Conservation (phyloP, 2,113 vertebrate species). For the Lota lota region DNA sequence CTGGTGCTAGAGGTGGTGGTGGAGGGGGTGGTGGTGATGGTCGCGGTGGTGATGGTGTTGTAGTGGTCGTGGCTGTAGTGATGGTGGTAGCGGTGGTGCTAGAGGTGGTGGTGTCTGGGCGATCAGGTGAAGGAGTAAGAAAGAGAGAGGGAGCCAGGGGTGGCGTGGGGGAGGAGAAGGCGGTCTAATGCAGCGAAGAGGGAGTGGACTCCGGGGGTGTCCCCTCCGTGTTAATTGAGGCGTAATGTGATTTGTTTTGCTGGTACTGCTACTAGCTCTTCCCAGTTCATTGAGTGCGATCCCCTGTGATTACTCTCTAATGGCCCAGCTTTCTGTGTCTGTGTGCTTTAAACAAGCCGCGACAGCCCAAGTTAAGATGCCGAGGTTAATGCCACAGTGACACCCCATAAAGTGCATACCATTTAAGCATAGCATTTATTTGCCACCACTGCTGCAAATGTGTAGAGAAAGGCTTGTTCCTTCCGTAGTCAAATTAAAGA, state of each 20-base stretch:
- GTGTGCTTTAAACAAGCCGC: slow-evolving; percentile 50
- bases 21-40: too few species aligned
- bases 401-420: slow-evolving; percentile 34
- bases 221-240: slow-evolving; percentile 58
- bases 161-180: background rate
- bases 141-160: too few species aligned
- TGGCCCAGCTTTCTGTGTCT: slow-evolving; percentile 35
- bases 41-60: too few species aligned
- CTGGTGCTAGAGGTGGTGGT: too few species aligned
- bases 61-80: too few species aligned
- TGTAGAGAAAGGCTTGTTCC: background rate
- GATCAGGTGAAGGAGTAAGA: too few species aligned
- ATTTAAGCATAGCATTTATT: slow-evolving; percentile 30
- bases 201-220: slow-evolving; percentile 46
- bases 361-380: slow-evolving; percentile 45
- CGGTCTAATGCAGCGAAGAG: slow-evolving; percentile 37
- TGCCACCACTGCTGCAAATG: slow-evolving; percentile 1
- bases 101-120: too few species aligned
- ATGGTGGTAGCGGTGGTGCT: too few species aligned
- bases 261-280: slow-evolving; percentile 42
- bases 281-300: slow-evolving; percentile 54
- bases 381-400: slow-evolving; percentile 45
- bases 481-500: background rate
- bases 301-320: slow-evolving; percentile 54
- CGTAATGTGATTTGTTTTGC: slow-evolving; percentile 67